Evolutionary conservation across 1,140 invertebrate species (phyloP), one percentile per base, ranked within the genome.

Genomic region (Plutomurus gul): DNA sequence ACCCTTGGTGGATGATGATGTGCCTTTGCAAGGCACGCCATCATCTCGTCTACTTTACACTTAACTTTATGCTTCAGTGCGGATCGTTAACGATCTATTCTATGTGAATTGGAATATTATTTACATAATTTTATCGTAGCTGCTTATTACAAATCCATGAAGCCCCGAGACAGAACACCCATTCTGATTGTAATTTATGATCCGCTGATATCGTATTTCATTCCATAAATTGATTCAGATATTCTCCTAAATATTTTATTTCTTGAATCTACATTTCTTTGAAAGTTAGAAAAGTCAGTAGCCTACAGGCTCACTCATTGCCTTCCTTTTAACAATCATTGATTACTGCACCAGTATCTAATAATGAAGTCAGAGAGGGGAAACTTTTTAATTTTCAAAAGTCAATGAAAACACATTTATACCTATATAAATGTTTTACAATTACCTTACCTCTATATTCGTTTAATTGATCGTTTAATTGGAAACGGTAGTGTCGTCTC

Each of bases 131-230:
- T n/a, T 43, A 13, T 43, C 39, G 39, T 43, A 43, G n/a, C 11
- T 8, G 7, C 39, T n/a, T n/a, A 4, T 2, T 2, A 43, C 2
- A 43, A 43, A 1, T 13, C 11, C 39, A 43, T 43, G 39, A 43
- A n/a, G 2, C 39, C 39, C n/a, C 11, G n/a, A 65, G 56, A n/a
- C 30, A 36, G 56, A 33, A 30, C 56, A 33, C 56, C 56, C 56
- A 56, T n/a, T 43, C 39, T 65, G 27, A 65, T 65, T 65, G 56
- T 33, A 65, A 65, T 65, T 65, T 65, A 65, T 27, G 56, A 33
- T 65, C 56, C 27, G 27, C 27, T 65, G 25, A 65, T 65, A 65
- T 65, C 56, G 56, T 65, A 65, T 65, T 27, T 65, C 56, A 65
- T 27, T n/a, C 5, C n/a, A 27, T 30, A 43, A 43, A n/a, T 43